Evolutionary conservation across 2,888 invertebrate species (phyloP), one percentile per base, ranked within the genome.

Genomic region (Ganaspis brasiliensis): DNA sequence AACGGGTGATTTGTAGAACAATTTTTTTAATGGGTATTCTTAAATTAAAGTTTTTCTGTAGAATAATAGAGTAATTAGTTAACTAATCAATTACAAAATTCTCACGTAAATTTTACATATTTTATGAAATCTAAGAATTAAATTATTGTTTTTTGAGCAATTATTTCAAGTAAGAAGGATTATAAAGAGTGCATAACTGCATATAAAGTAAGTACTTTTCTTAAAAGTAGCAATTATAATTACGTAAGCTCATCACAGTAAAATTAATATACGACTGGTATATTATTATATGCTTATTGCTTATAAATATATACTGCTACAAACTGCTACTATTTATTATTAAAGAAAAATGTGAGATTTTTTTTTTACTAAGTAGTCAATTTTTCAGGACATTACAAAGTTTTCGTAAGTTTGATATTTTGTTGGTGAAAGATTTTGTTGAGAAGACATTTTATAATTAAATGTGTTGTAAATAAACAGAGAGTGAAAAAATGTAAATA

Each of bases 211-310:
- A 14, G 31, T 59, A 59, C 31, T 31, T 59, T 16, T 59, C 24
- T 57, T 31, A 4, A 59, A 26, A 57, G 57, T 57, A 31, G n/a
- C 26, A 57, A 57, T 57, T 57, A 57, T 26, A 26, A 57, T 57
- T 57, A 57, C 57, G 57, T 59, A 59, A 59, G 16, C 16, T 59
- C 59, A 59, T 59, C 59, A 31, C 9, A 31, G 16, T 59, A 35
- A 16, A 59, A n/a, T 14, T 9, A 56, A 24, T 56, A 31, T 49
- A 52, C 52, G 16, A 31, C 6, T 31, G 16, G 16, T 59, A 59
- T 35, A 59, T 59, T 59, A 59, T 59, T 59, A 59, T 31, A 59
- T 52, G 52, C 52, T 9, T 19, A 52, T 52, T 52, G 19, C 19
- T 52, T 52, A 52, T 52, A 52, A 52, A 52, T 52, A 52, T 52